Evolutionary conservation across 1,140 invertebrate genomes (phyloP).

Genomic region (Campoletis sonorensis): DNA sequence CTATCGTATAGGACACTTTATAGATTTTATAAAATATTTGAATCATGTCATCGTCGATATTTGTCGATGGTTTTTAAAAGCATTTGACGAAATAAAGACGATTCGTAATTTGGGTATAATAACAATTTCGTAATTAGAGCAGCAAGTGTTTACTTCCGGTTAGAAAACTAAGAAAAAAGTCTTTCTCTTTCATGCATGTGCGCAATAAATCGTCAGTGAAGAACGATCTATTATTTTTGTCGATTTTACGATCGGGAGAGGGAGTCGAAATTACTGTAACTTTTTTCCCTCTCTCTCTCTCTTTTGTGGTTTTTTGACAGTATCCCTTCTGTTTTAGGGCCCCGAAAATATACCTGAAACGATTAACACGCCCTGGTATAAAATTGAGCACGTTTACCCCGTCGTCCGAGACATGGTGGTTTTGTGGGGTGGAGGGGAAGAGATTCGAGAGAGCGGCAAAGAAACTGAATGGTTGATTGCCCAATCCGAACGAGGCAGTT

Average conservation of each 20-base stretch:
- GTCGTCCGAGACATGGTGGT: constrained; percentile 17
- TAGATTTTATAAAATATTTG: no score
- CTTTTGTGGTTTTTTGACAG: neutral
- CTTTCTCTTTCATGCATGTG: no score
- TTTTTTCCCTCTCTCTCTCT: neutral
- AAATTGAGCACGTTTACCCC: constrained; percentile 41
- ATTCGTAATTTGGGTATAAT: no score
- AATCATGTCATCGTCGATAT: no score
- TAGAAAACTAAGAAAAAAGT: no score
- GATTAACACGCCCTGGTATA: constrained; percentile 31
- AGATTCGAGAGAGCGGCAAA: constrained; percentile 19
- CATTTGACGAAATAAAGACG: no score
- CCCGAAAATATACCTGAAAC: constrained; percentile 24
- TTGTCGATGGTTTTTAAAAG: no score
- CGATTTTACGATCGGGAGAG: no score
- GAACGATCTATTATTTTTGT: neutral
- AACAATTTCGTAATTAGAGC: no score
- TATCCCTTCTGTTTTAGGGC: neutral
- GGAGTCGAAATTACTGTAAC: neutral
- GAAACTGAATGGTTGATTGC: constrained; percentile 50
- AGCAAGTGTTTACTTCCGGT: no score
- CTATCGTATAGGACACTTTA: no score
- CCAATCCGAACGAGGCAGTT: constrained; percentile 38
- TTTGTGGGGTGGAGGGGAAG: constrained; percentile 2
- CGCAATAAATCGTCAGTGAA: neutral